Percentiles rank a stretch among this genome's conserved stretches.
Evolutionary conservation across 2,888 invertebrate genomes (phyloP).

Genomic region (Formica aserva): DNA sequence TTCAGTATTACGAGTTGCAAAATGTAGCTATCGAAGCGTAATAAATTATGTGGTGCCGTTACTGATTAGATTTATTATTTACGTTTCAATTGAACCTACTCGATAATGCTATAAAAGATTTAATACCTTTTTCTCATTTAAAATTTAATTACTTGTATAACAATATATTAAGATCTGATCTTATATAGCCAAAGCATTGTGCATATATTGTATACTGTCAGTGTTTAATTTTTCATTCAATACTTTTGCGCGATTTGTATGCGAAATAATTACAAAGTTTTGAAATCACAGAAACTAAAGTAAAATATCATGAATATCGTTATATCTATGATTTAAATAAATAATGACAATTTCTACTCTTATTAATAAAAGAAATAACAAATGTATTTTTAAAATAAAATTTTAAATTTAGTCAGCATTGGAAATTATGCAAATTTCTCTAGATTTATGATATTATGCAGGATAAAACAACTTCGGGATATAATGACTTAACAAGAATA

Average conservation of each 20-base stretch:
- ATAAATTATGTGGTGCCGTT: constrained; percentile 25
- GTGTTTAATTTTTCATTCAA: constrained; percentile 16
- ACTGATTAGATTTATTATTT: constrained; percentile 13
- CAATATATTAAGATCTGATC: constrained; percentile 11
- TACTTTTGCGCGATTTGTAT: background rate
- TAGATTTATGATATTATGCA: background rate
- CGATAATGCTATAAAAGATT: background rate
- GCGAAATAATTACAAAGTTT: background rate
- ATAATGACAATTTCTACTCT: background rate
- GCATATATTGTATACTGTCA: background rate
- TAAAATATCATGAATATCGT: background rate
- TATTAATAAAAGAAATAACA: background rate
- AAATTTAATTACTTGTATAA: constrained; percentile 30
- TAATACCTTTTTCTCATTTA: constrained; percentile 9
- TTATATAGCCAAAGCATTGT: background rate
- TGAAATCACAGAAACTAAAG: background rate
- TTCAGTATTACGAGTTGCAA: constrained; percentile 12
- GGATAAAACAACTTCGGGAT: background rate
- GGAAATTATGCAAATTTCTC: background rate
- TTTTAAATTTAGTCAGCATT: background rate
- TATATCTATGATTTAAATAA: background rate
- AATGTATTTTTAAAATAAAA: background rate
- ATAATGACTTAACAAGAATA: background rate
- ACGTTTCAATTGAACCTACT: constrained; percentile 31
- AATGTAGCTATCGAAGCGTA: background rate